Conservation (phyloP, 2,888 invertebrate genomes). For the Lasioglossum figueresi region DNA sequence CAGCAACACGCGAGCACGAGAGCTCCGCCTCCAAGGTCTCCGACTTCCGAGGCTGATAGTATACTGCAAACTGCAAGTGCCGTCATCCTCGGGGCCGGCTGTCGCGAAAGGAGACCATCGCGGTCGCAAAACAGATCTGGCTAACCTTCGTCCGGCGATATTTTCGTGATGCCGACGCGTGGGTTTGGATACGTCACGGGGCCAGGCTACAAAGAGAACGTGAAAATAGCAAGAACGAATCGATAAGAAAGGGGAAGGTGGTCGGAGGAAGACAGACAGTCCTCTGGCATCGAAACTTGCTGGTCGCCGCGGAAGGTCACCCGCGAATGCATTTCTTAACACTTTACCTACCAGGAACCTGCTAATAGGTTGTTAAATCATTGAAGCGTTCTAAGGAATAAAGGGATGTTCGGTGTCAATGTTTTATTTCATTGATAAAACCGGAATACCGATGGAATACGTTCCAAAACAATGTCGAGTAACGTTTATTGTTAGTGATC, state of each 20-base stretch:
- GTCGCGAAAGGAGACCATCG: constrained; percentile 27
- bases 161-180: constrained; percentile 50
- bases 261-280: constrained; percentile 39
- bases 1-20: neutral
- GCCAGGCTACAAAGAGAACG: neutral
- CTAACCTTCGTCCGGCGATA: constrained; percentile 50
- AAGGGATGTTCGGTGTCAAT: too few species aligned
- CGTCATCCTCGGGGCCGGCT: constrained; percentile 35
- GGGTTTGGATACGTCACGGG: constrained; percentile 27
- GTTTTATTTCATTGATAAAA: too few species aligned
- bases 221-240: constrained; percentile 13
- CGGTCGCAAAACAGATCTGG: constrained; percentile 53
- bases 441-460: too few species aligned
- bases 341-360: neutral
- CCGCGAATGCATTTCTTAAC: neutral
- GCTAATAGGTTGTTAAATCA: too few species aligned
- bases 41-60: constrained; percentile 30
- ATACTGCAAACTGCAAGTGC: neutral
- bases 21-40: constrained; percentile 13
- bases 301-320: neutral
- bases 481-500: too few species aligned
- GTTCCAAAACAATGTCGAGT: too few species aligned
- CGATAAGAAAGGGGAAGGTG: constrained; percentile 4
- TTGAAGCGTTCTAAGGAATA: too few species aligned
- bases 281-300: constrained; percentile 64